phyloP scores from a whole-genome alignment of 1,140 invertebrate species.

The Drosophila rufa region DNA sequence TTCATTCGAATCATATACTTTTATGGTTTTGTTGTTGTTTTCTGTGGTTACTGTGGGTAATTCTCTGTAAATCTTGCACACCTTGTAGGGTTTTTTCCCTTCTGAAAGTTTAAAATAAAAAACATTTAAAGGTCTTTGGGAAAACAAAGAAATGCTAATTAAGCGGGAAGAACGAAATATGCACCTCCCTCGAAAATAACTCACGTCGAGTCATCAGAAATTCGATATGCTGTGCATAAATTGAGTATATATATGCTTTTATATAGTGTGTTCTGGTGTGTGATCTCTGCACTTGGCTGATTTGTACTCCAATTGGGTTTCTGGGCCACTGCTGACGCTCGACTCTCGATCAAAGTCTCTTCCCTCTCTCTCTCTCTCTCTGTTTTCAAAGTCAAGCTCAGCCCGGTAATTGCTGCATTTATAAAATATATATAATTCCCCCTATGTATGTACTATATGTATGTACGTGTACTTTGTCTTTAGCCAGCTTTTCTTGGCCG shows the following conservation, averaged over 20 bases:
- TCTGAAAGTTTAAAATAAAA: neutral
- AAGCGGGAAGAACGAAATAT: constrained; percentile 18
- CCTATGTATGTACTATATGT: neutral
- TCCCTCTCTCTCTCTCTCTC: neutral
- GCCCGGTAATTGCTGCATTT: constrained; percentile 7
- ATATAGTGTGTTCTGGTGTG: constrained; percentile 10
- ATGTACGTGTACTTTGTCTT: neutral
- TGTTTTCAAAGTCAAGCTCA: constrained; percentile 49
- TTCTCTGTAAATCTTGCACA: constrained; percentile 26
- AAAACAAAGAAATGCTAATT: constrained; percentile 14
- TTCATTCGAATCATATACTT: constrained; percentile 34
- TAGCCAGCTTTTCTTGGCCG: constrained; percentile 13
- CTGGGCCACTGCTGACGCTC: constrained; percentile 55
- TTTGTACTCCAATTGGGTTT: constrained; percentile 54
- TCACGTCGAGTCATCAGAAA: constrained; percentile 27
- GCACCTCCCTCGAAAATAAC: constrained; percentile 15
- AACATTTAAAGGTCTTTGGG: constrained; percentile 5
- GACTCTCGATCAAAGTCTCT: constrained; percentile 17
- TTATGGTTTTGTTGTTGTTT: constrained; percentile 29
- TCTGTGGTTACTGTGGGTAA: constrained; percentile 9
- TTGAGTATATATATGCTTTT: neutral
- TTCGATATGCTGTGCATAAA: constrained; percentile 14
- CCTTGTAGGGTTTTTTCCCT: constrained; percentile 1
- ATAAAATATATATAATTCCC: neutral
- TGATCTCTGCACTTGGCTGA: constrained; percentile 41